phyloP scores from a whole-genome alignment of 1,140 invertebrate genomes.

The Episyrphus balteatus region DNA sequence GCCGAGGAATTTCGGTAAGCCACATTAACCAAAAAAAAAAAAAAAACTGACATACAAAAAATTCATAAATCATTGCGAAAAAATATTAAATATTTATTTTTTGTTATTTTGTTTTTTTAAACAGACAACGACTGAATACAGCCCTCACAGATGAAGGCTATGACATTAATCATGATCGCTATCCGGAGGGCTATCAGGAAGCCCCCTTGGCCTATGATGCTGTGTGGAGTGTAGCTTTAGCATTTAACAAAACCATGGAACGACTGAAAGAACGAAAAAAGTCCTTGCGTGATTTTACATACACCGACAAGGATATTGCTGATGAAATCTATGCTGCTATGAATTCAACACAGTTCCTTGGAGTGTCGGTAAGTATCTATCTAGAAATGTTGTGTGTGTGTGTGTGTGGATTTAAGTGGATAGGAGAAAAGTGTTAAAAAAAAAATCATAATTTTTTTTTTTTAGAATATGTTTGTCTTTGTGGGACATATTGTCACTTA shows the following conservation, averaged over 20 bases:
- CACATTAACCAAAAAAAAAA: background rate
- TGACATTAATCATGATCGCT: constrained; percentile 68
- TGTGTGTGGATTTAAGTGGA: too few species aligned
- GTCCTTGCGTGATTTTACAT: constrained; percentile 93
- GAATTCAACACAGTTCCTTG: constrained; percentile 93
- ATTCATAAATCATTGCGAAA: too few species aligned
- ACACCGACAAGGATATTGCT: constrained; percentile 88
- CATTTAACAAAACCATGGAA: constrained; percentile 94
- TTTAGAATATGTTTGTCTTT: background rate
- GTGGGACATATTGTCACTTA: too few species aligned
- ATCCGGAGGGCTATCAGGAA: constrained; percentile 93
- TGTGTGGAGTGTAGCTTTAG: constrained; percentile 93
- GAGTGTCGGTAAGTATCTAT: constrained; percentile 84
- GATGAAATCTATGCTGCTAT: constrained; percentile 94
- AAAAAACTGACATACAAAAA: background rate
- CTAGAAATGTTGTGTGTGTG: too few species aligned
- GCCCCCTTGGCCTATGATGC: constrained; percentile 98
- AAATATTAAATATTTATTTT: background rate
- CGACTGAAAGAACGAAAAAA: constrained; percentile 61
- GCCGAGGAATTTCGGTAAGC: constrained; percentile 57
- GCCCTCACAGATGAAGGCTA: constrained; percentile 65
- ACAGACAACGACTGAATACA: constrained; percentile 66
- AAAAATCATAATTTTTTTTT: too few species aligned
- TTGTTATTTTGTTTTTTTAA: background rate
- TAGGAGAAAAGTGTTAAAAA: too few species aligned